Conservation (phyloP, 1,140 invertebrate genomes). For the Xylocopa sonorina region DNA sequence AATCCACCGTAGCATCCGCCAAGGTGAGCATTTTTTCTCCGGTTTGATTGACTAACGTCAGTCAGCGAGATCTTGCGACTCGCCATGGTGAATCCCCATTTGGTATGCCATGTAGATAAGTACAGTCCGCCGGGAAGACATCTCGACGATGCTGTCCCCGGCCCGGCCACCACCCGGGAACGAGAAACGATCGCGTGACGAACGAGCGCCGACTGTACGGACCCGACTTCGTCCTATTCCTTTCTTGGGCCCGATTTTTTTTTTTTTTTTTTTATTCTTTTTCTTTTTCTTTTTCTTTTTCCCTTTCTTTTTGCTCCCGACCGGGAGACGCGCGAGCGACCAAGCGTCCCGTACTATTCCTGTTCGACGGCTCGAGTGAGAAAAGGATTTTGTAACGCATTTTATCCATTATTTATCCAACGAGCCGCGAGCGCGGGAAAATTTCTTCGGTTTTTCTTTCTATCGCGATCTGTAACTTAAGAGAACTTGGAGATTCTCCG, state of each 20-base stretch:
- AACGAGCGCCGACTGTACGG: constrained; percentile 49
- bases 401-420: constrained; percentile 45
- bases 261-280: not conserved
- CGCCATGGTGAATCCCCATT: constrained; percentile 74
- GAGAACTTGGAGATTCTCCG: too few relatives aligned
- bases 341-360: constrained; percentile 44
- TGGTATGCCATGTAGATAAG: constrained; percentile 81
- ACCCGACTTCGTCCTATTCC: constrained; percentile 59
- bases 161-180: too few relatives aligned
- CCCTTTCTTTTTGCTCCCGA: not conserved
- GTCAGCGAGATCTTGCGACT: constrained; percentile 73
- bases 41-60: constrained; percentile 81
- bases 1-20: constrained; percentile 74
- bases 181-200: not conserved
- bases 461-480: too few relatives aligned
- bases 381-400: constrained; percentile 51
- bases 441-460: too few relatives aligned
- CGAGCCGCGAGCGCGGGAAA: constrained; percentile 6
- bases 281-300: constrained; percentile 33
- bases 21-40: constrained; percentile 79
- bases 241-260: constrained; percentile 49
- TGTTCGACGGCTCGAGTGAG: constrained; percentile 52
- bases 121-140: constrained; percentile 69
- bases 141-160: not conserved
- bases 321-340: constrained; percentile 22